Percentiles rank a stretch among this genome's conserved stretches.
phyloP scores from a whole-genome alignment of 2,113 vertebrate species.

The Synodontis membranacea region DNA sequence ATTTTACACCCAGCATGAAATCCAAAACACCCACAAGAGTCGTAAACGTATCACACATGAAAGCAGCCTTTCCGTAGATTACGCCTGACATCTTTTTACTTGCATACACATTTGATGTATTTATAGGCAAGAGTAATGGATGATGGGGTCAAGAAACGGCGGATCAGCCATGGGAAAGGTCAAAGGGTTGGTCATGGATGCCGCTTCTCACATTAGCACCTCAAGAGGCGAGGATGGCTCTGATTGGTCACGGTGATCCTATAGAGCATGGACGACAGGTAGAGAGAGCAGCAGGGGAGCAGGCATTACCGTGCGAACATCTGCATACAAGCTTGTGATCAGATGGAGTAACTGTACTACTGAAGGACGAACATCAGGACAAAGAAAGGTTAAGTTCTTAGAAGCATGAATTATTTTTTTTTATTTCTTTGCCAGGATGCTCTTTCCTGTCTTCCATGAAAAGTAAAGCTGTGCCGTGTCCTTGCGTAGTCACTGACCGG shows the following conservation, averaged over 20 bases:
- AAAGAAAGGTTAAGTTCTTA: neutral
- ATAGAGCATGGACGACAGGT: slow-evolving; percentile 17
- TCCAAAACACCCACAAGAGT: neutral
- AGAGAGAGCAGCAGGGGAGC: slow-evolving; percentile 44
- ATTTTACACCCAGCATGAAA: neutral
- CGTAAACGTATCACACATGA: neutral
- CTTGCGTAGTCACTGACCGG: neutral
- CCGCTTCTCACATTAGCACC: slow-evolving; percentile 27
- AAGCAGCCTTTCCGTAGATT: neutral
- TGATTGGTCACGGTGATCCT: slow-evolving; percentile 36
- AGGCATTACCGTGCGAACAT: slow-evolving; percentile 65
- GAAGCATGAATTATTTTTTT: neutral
- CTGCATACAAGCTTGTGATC: slow-evolving; percentile 64
- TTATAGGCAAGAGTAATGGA: slow-evolving; percentile 39
- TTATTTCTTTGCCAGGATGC: neutral
- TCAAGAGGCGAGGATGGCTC: slow-evolving; percentile 36
- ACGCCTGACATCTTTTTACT: neutral
- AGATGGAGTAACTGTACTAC: slow-evolving; percentile 58
- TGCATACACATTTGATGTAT: slow-evolving; percentile 8
- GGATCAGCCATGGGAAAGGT: slow-evolving; percentile 43
- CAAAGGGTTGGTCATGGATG: slow-evolving; percentile 40
- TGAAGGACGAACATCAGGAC: slow-evolving; percentile 10
- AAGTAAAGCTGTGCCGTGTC: neutral
- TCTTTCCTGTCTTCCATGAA: neutral
- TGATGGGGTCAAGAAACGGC: neutral